Base-by-base conservation (phyloP, 2,888 invertebrate genomes). In the Ormyrus rosae region DNA sequence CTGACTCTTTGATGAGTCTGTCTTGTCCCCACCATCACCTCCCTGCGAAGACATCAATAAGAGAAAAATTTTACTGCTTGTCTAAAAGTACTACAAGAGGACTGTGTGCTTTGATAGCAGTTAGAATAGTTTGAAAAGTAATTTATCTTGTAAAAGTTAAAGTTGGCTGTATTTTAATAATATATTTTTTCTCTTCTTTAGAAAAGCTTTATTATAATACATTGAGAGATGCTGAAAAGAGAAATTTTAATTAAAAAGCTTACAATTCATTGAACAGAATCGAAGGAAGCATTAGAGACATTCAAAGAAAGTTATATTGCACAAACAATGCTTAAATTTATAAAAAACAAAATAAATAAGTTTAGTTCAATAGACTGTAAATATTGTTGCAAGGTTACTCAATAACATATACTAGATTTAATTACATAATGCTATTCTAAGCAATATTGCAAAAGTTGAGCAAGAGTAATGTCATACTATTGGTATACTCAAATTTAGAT, bases 11-110 rank as follows among this genome's bases (percentile, higher is more conserved):
- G 91, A 89, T 87, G 90, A 89, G 87, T 91, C 91, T 89, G 92
- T 91, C 90, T 92, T 92, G 89, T 92, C 92, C 87, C 89, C 91
- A 87, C 90, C 91, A 87, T 91, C 91, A 89, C 91, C 91, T 86
- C 92, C 92, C 92, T 93, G 90, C 80, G 88, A 88, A 90, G 84
- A 86, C 84, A 87, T 84, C 83, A 88, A 82, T 86, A 81, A 85
- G 84, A 86, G 84, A 86, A 86, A 76, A 13, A 69, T 68, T 78
- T 83, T 73, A 79, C 68, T 78, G 64, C 70, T 63, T 69, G 63
- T 67, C 48, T 67, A 61, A 53, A 77, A 61, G 19, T 11, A 68
- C n/a, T 13, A 13, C 55, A 34, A 34, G 34, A 34, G 34, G 34
- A 34, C 11, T 34, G 34, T 75, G 50, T 8, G 34, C 10, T 60